These are phyloP conservation scores for Cheilosia variabilis DNA, from an alignment of 2,888 invertebrate genomes.

Conservation along the genomic window DNA sequence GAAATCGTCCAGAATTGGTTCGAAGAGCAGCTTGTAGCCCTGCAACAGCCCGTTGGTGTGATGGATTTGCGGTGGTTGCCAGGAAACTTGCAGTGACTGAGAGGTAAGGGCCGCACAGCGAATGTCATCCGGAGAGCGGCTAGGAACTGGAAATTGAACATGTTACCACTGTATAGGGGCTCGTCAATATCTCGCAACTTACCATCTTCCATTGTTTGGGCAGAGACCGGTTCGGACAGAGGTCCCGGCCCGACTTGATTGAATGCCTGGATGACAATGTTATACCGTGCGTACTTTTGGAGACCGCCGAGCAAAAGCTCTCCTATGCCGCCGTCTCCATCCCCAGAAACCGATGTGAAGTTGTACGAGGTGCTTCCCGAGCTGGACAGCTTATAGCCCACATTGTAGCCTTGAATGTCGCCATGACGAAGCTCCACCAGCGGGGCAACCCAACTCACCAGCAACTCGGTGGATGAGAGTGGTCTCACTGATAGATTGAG, in stretches of 20 bases:
- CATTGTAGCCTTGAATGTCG: conserved; percentile 90
- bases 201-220: conserved; percentile 91
- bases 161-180: too few relatives aligned
- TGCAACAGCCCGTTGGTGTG: conserved; percentile 91
- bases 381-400: conserved; percentile 85
- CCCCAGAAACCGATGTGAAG: conserved; percentile 88
- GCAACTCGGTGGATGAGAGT: conserved; percentile 89
- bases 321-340: conserved; percentile 88
- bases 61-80: conserved; percentile 90
- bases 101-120: conserved; percentile 90
- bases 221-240: conserved; percentile 87
- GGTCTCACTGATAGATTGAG: conserved; percentile 88
- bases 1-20: conserved; percentile 86
- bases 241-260: conserved; percentile 91
- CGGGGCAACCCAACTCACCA: conserved; percentile 91
- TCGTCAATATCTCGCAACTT: conserved; percentile 43
- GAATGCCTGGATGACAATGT: conserved; percentile 89
- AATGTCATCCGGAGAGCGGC: conserved; percentile 90
- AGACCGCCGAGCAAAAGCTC: conserved; percentile 87
- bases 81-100: conserved; percentile 90
- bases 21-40: conserved; percentile 90
- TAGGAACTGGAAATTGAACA: conserved; percentile 86
- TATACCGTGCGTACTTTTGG: conserved; percentile 88
- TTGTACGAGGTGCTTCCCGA: conserved; percentile 86
- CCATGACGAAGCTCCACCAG: conserved; percentile 89